Base-by-base conservation (phyloP, 2,888 invertebrate genomes). In the Anorthoa munda region DNA sequence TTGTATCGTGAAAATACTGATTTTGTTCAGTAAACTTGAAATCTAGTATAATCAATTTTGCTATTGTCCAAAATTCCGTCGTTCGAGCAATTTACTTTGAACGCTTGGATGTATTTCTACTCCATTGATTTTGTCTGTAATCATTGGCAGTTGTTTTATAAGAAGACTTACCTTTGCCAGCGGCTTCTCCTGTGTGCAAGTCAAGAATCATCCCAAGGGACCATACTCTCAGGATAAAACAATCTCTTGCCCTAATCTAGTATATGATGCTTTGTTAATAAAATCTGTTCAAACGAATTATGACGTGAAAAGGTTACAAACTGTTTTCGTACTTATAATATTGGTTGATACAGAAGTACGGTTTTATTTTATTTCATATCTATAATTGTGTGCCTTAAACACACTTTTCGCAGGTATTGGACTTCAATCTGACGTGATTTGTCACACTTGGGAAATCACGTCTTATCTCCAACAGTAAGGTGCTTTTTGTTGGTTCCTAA, bases 21-120 rank as follows among this genome's bases (percentile, higher is more conserved):
- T 39, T 71, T 71, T 63, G 26, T 50, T 55, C n/a, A 4, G 26
- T 13, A 23, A 4, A 31, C 63, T 46, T 66, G n/a, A 26, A 81
- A 56, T 65, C 21, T 58, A 48, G 53, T 64, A 53, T 63, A 78
- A 77, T 81, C 50, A 61, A 48, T 63, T 63, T 48, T 45, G 39
- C 51, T 26, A 72, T 65, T 60, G 66, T 64, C 46, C 26, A 48
- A 82, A 82, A 78, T 79, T 51, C 51, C 50, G 26, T 53, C 23
- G 9, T 50, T 67, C 51, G 46, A 64, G 51, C 66, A 72, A 78
- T 82, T 80, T 72, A 26, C 50, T 72, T 82, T 21, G 45, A 67
- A 39, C 72, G 46, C 23, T 77, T 17, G 21, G 18, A 56, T 56
- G 50, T 78, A 56, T 65, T 82, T 82, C 26, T 58, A 31, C 56